Base-by-base conservation (phyloP, 2,797 vertebrate genomes). In the Artibeus lituratus region DNA sequence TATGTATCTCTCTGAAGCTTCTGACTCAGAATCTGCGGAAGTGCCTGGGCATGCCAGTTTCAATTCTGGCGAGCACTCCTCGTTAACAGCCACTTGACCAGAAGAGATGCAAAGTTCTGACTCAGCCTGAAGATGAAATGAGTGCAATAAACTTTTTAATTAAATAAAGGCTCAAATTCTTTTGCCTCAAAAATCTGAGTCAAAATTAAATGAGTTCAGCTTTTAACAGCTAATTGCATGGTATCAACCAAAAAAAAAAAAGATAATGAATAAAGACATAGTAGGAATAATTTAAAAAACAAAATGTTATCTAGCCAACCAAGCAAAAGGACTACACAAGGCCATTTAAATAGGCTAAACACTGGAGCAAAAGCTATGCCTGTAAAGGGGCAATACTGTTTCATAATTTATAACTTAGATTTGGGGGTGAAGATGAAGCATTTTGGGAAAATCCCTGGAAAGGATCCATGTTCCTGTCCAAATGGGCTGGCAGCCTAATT, bases 141-240 rank as follows among this genome's bases (percentile, higher is more conserved):
- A 97, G 57, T 2, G 39, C 86, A 96, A 83, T 4, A 29, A 16
- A 73, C 4, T 89, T 96, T 95, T 81, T n/a, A 96, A 95, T 70
- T 96, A 97, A 97, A 62, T 94, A 96, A 97, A 92, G 91, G 57
- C 7, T 96, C 84, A 57, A 96, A 74, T 82, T 96, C 96, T 95
- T 95, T 76, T 86, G 80, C 62, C 93, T 87, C 42, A 96, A 94
- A 97, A 93, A 47, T 93, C 86, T 73, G 86, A 96, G 96, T 91
- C 72, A 95, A 95, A 96, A 97, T 90, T 74, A 97, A 96, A 42
- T 90, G 2, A 47, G 77, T 87, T 85, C 92, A 67, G 87, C 93
- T 97, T 94, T 98, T 96, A 77, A 65, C 21, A 72, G 29, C 62
- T 95, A 97, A 91, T 2, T 96, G 35, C 53, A 55, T 5, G 18